Conservation (phyloP, 2,797 vertebrate genomes). For the Gymnoscopelus microlampas region DNA sequence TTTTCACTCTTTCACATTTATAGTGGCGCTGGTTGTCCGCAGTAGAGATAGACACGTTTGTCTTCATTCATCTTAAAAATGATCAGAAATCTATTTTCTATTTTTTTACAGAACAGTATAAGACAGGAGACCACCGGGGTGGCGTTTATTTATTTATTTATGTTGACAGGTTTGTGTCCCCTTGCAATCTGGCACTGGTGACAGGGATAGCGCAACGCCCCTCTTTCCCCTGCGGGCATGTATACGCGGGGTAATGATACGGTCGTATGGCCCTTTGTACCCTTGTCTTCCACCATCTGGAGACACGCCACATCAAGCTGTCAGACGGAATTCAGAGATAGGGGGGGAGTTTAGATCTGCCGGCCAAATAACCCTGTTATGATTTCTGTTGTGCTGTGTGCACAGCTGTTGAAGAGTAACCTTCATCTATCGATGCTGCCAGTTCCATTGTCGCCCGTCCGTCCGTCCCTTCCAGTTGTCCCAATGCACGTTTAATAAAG, state of each 20-base stretch:
- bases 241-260: slow-evolving; percentile 33
- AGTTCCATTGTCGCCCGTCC: no score
- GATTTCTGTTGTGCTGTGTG: slow-evolving; percentile 5
- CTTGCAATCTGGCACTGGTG: slow-evolving; percentile 65
- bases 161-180: slow-evolving; percentile 42
- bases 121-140: not conserved
- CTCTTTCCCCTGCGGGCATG: slow-evolving; percentile 48
- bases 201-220: slow-evolving; percentile 39
- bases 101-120: not conserved
- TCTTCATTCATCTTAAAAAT: no score
- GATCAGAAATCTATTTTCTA: not conserved
- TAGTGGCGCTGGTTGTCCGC: no score
- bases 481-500: no score
- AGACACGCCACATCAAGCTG: slow-evolving; percentile 62
- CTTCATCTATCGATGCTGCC: slow-evolving; percentile 42
- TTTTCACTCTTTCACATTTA: no score
- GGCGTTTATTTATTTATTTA: slow-evolving; percentile 33
- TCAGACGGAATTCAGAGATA: slow-evolving; percentile 50
- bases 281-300: slow-evolving; percentile 74
- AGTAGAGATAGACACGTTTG: no score
- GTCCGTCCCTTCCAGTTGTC: no score
- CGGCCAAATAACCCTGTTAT: slow-evolving; percentile 41
- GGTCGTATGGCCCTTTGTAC: slow-evolving; percentile 58
- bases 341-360: slow-evolving; percentile 46
- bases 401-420: slow-evolving; percentile 61